Evolutionary conservation across 2,113 vertebrate genomes (phyloP).

Genomic region (Azemiops feae): DNA sequence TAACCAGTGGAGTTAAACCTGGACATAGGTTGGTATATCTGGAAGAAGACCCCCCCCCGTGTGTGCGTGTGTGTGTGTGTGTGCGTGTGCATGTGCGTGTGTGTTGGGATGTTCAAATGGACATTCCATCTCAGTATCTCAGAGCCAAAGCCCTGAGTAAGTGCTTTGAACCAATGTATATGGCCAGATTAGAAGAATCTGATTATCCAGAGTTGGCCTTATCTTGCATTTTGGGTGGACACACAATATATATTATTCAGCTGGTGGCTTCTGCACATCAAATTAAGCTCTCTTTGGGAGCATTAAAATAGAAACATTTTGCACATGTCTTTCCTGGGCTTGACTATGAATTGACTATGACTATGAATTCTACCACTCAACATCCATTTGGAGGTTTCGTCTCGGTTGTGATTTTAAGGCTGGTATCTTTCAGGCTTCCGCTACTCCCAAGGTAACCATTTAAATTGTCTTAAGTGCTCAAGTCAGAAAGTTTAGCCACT

Average conservation of each 20-base stretch:
- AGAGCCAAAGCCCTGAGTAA: not conserved
- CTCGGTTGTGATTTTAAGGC: constrained; percentile 47
- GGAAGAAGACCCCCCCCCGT: not conserved
- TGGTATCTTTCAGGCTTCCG: constrained; percentile 36
- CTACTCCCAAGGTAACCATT: constrained; percentile 18
- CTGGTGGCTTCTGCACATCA: constrained; percentile 61
- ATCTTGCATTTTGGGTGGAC: too few relatives aligned
- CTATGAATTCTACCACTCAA: constrained; percentile 61
- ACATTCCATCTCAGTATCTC: not conserved
- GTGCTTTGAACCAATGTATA: constrained; percentile 33
- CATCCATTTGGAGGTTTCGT: constrained; percentile 43
- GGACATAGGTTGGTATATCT: constrained; percentile 13
- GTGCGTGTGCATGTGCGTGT: too few relatives aligned
- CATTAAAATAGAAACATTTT: constrained; percentile 77
- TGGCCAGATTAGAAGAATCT: constrained; percentile 20
- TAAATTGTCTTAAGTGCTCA: constrained; percentile 30
- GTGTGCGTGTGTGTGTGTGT: not conserved
- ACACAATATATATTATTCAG: too few relatives aligned
- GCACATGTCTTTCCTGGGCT: constrained; percentile 55
- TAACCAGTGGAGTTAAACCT: not conserved
- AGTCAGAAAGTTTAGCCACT: constrained; percentile 33
- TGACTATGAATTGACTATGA: constrained; percentile 69
- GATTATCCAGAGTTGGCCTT: constrained; percentile 25
- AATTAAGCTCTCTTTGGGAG: constrained; percentile 60
- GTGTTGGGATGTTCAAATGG: not conserved